Conservation (phyloP, 2,888 invertebrate genomes). For the Zootermopsis nevadensis region DNA sequence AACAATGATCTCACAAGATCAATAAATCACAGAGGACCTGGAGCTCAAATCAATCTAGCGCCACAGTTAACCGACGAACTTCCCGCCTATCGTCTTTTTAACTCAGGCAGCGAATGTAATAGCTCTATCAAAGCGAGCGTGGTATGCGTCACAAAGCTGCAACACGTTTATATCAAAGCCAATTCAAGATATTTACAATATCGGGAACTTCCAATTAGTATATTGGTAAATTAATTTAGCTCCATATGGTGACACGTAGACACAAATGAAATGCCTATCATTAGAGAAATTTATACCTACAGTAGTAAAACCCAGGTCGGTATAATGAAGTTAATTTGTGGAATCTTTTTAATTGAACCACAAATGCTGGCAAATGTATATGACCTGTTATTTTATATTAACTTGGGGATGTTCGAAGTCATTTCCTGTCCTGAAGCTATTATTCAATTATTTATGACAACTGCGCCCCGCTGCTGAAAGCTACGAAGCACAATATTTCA, state of each 20-base stretch:
- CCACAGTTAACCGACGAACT: too few species aligned
- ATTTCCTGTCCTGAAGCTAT: neutral
- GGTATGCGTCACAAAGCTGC: too few species aligned
- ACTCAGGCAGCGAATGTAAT: too few species aligned
- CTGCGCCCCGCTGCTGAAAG: neutral
- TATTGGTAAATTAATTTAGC: constrained; percentile 39
- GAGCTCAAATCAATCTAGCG: too few species aligned
- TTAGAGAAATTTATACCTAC: neutral
- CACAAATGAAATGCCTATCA: neutral
- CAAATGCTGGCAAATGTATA: constrained; percentile 10
- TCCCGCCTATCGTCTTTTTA: too few species aligned
- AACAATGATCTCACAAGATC: constrained; percentile 8
- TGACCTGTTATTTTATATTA: constrained; percentile 21
- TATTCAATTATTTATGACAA: neutral
- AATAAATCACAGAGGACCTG: neutral
- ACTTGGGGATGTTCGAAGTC: neutral
- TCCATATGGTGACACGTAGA: neutral
- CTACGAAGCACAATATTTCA: neutral
- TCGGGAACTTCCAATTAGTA: constrained; percentile 7
- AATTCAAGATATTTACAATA: constrained; percentile 30
- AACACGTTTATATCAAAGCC: neutral
- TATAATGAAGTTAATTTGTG: constrained; percentile 1
- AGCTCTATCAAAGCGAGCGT: too few species aligned
- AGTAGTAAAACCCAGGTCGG: neutral
- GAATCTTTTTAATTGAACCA: constrained; percentile 13